These are phyloP conservation scores for Paedocypris micromegethes DNA, from an alignment of 2,797 vertebrate genomes.

Conservation along the genomic window DNA sequence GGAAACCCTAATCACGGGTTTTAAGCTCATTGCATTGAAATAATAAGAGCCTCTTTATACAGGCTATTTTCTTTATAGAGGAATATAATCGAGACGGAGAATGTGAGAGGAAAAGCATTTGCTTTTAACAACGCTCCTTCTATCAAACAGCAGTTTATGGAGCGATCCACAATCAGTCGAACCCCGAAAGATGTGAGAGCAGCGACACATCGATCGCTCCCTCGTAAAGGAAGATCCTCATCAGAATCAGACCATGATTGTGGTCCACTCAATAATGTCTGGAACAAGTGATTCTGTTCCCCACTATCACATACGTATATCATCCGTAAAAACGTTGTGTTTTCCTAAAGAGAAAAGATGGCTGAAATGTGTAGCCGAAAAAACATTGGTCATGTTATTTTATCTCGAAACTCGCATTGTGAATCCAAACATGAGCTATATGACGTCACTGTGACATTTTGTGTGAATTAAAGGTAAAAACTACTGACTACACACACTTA, in stretches of 20 bases:
- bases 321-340: not conserved
- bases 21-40: constrained; percentile 30
- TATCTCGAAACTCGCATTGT: too few relatives aligned
- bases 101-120: constrained; percentile 18
- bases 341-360: not conserved
- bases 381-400: too few relatives aligned
- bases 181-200: not conserved
- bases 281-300: constrained; percentile 4
- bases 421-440: too few relatives aligned
- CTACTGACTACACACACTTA: constrained; percentile 9
- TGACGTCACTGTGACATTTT: too few relatives aligned
- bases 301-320: not conserved
- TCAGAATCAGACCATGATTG: constrained; percentile 17
- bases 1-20: constrained; percentile 38
- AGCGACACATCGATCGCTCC: not conserved
- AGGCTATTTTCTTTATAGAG: constrained; percentile 34
- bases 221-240: constrained; percentile 13
- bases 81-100: constrained; percentile 21
- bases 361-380: not conserved
- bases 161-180: not conserved
- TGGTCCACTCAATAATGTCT: not conserved
- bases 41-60: constrained; percentile 38
- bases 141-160: constrained; percentile 27
- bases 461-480: not conserved
- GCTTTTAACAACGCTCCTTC: constrained; percentile 21